These are phyloP conservation scores for Dascillus cervinus DNA, from an alignment of 2,888 invertebrate species.

Conservation along the genomic window DNA sequence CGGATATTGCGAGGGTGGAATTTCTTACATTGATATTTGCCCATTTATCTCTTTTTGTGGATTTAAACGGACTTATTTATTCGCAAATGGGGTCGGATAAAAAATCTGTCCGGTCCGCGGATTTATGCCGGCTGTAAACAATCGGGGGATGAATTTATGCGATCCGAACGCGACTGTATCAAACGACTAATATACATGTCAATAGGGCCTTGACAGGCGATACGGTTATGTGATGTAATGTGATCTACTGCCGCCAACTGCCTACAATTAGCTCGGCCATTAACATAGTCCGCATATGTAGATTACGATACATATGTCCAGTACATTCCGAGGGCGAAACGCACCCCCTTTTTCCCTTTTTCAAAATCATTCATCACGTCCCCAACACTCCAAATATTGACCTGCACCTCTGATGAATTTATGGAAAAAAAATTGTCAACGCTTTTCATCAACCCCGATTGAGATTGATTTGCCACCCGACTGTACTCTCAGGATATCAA, in stretches of 20 bases:
- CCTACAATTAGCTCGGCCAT: constrained; percentile 37
- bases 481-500: background rate
- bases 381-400: no score
- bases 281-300: constrained; percentile 36
- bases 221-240: constrained; percentile 22
- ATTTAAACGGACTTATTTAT: background rate
- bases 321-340: no score
- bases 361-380: no score
- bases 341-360: no score
- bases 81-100: constrained; percentile 1
- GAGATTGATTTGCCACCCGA: background rate
- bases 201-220: constrained; percentile 30
- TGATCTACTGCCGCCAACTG: constrained; percentile 32
- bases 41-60: constrained; percentile 2
- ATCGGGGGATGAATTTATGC: no score
- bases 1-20: constrained; percentile 5
- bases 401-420: no score
- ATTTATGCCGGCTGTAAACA: no score
- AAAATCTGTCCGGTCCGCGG: no score
- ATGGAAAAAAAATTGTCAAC: no score
- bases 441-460: constrained; percentile 10
- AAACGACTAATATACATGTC: constrained; percentile 33
- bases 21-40: constrained; percentile 4
- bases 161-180: constrained; percentile 27
- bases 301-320: constrained; percentile 23